Percentiles rank a stretch among this genome's conserved stretches.
Conservation (phyloP, 2,113 vertebrate species). For the Hoplias malabaricus region DNA sequence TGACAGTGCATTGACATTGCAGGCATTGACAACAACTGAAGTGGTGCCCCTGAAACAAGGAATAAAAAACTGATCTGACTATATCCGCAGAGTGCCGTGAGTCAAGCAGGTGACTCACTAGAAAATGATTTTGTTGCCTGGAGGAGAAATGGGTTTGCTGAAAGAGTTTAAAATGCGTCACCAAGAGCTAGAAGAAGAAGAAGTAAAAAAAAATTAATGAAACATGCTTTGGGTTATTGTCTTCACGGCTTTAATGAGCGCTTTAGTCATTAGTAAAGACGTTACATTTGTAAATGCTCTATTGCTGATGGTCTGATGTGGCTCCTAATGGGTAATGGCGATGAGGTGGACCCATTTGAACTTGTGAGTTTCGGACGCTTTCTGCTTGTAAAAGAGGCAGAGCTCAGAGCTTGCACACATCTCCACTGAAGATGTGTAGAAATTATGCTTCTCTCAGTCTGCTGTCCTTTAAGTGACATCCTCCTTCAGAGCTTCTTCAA, state of each 20-base stretch:
- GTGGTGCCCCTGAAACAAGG: background rate
- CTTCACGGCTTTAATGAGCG: background rate
- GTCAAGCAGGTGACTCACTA: background rate
- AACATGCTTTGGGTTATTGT: conserved; percentile 28
- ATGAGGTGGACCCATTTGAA: background rate
- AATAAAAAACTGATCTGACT: background rate
- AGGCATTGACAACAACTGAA: background rate
- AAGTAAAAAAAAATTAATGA: background rate
- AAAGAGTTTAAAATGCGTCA: background rate
- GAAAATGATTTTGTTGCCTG: background rate
- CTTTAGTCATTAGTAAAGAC: background rate
- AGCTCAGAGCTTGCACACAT: conserved; percentile 19
- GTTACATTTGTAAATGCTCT: background rate
- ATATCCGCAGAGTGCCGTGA: background rate
- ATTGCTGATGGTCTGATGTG: conserved; percentile 14
- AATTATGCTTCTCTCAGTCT: conserved; percentile 52
- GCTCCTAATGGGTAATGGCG: background rate
- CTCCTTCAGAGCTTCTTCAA: conserved; percentile 71
- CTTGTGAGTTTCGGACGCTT: conserved; percentile 54
- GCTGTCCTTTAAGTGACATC: conserved; percentile 67
- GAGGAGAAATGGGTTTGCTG: background rate
- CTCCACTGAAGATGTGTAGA: conserved; percentile 13
- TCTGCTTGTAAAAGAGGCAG: conserved; percentile 55
- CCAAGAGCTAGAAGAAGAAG: background rate
- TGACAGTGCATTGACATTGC: conserved; percentile 1